phyloP scores from a whole-genome alignment of 35 echinoderm and acorn worm species.

The Ophioderma brevispina region DNA sequence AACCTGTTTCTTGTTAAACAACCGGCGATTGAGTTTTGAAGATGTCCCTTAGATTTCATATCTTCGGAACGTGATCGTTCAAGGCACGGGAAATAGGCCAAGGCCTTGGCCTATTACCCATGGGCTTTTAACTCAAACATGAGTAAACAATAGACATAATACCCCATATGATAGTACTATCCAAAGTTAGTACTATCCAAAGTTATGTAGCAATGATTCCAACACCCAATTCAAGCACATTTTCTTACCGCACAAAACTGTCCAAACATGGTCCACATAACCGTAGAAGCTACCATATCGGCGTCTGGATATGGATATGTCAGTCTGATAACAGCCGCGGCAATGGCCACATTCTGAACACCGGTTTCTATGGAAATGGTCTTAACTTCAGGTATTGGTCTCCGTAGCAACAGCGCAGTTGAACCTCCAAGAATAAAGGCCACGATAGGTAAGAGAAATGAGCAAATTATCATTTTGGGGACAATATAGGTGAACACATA shows the following conservation, averaged over 20 bases:
- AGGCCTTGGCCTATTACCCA: neutral
- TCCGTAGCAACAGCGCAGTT: neutral
- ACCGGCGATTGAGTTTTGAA: too few species aligned
- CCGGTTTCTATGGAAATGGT: conserved; percentile 46
- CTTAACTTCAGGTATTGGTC: conserved; percentile 17
- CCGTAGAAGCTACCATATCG: conserved; percentile 18
- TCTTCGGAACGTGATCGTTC: too few species aligned
- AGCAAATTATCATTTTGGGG: conserved; percentile 14
- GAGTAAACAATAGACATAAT: neutral
- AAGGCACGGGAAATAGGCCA: too few species aligned
- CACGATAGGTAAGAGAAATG: conserved; percentile 22
- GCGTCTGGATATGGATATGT: conserved; percentile 33
- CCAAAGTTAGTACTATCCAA: neutral
- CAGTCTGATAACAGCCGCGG: conserved; percentile 20
- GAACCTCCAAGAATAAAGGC: conserved; percentile 25
- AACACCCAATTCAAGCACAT: too few species aligned
- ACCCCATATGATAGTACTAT: neutral
- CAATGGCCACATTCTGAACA: conserved; percentile 36
- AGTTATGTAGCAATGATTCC: too few species aligned
- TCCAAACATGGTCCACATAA: conserved; percentile 18
- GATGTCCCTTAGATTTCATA: too few species aligned
- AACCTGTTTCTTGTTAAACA: too few species aligned
- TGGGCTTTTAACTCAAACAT: neutral
- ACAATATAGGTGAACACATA: conserved; percentile 26
- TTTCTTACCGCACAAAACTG: conserved; percentile 48